A percentile compares a stretch with the other conserved stretches of the same genome.
Conservation (phyloP, 1,140 invertebrate species). For the Pectinophora gossypiella region DNA sequence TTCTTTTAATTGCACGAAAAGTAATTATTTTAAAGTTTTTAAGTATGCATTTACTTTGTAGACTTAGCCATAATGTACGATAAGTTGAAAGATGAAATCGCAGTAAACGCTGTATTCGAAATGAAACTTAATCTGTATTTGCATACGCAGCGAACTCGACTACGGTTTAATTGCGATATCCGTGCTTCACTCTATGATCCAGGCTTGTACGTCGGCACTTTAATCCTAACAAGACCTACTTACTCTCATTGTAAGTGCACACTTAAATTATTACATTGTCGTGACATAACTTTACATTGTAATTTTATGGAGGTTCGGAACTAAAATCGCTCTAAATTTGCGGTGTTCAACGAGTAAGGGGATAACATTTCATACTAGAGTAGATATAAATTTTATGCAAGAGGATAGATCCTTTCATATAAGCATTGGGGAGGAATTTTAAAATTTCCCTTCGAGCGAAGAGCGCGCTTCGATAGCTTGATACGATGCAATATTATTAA, state of each 20-base stretch:
- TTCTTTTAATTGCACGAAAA: no score
- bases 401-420: neutral
- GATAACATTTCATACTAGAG: neutral
- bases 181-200: constrained; percentile 7
- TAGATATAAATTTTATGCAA: neutral
- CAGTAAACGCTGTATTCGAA: no score
- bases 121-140: neutral
- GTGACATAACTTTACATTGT: neutral
- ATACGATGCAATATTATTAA: constrained; percentile 1
- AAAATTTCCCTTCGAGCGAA: neutral
- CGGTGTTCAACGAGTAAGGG: neutral
- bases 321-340: constrained; percentile 3
- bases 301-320: neutral
- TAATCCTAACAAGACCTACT: neutral
- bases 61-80: no score
- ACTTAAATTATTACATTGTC: neutral
- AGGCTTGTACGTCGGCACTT: constrained; percentile 1
- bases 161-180: constrained; percentile 9
- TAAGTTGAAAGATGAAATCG: no score
- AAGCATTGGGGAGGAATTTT: neutral
- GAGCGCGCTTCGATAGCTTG: neutral
- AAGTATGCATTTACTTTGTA: no score
- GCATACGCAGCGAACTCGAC: constrained; percentile 5
- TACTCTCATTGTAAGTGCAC: neutral
- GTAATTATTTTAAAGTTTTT: no score